Evolutionary conservation across 2,113 vertebrate species (phyloP).

Genomic region (Peromyscus leucopus): DNA sequence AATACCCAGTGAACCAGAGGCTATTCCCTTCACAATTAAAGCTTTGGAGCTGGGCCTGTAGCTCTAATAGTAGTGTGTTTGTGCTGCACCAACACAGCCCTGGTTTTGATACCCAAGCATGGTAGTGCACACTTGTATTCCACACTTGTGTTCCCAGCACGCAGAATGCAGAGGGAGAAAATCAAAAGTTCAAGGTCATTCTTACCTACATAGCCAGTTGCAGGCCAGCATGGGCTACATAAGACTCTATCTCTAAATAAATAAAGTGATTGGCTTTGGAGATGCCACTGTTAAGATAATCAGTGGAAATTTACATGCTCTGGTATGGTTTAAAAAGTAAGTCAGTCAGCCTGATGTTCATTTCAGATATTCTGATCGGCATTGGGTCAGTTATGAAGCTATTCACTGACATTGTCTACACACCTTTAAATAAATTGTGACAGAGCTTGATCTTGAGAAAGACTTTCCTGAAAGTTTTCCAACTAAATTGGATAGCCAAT

Average conservation of each 20-base stretch:
- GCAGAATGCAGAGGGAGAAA: background rate
- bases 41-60: background rate
- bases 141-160: background rate
- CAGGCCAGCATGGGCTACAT: background rate
- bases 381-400: background rate
- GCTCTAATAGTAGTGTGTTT: background rate
- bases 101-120: background rate
- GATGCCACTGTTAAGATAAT: background rate
- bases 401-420: background rate
- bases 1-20: slow-evolving; percentile 39
- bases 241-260: background rate
- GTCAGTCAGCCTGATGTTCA: slow-evolving; percentile 19
- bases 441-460: background rate
- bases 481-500: background rate
- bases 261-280: slow-evolving; percentile 22
- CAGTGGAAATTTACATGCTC: slow-evolving; percentile 1
- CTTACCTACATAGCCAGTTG: background rate
- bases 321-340: slow-evolving; percentile 42
- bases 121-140: background rate
- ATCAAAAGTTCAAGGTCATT: background rate
- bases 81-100: background rate
- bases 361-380: background rate
- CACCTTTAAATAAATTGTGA: slow-evolving; percentile 1
- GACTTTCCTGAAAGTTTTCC: background rate
- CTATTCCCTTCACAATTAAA: slow-evolving; percentile 24